These are phyloP conservation scores for Oreonectes daqikongensis DNA, from an alignment of 2,797 vertebrate genomes.

Conservation along the genomic window DNA sequence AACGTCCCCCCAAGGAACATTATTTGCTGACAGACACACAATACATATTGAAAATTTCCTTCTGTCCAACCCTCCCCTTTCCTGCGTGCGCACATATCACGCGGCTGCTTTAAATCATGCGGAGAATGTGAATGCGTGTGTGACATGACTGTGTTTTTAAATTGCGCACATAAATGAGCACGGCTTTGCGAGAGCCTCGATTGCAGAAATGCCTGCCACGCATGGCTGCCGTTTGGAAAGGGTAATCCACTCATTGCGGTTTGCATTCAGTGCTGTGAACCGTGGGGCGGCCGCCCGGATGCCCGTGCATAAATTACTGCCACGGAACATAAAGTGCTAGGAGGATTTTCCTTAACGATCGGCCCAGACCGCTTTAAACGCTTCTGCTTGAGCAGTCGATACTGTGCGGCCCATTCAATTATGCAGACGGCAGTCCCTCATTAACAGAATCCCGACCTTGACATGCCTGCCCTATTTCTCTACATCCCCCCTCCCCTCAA, in stretches of 20 bases:
- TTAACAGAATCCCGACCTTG: slow-evolving; percentile 90
- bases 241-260: slow-evolving; percentile 81
- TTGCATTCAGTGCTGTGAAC: slow-evolving; percentile 77
- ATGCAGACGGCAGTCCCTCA: slow-evolving; percentile 80
- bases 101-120: slow-evolving; percentile 67
- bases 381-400: slow-evolving; percentile 80
- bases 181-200: slow-evolving; percentile 67
- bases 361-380: slow-evolving; percentile 77
- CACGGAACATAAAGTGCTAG: slow-evolving; percentile 79
- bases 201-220: slow-evolving; percentile 76
- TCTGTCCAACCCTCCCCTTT: slow-evolving; percentile 39
- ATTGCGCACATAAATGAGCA: slow-evolving; percentile 72
- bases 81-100: slow-evolving; percentile 31
- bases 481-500: slow-evolving; percentile 64
- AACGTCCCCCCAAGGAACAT: slow-evolving; percentile 53
- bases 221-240: slow-evolving; percentile 76
- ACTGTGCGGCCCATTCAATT: slow-evolving; percentile 81
- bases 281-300: slow-evolving; percentile 75
- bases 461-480: slow-evolving; percentile 80
- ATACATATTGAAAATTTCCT: slow-evolving; percentile 58
- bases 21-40: slow-evolving; percentile 53
- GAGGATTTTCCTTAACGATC: slow-evolving; percentile 82
- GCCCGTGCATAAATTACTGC: slow-evolving; percentile 82
- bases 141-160: slow-evolving; percentile 45
- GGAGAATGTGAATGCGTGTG: slow-evolving; percentile 25